Evolutionary conservation across 2,888 invertebrate species (phyloP).

Genomic region (Maniola hyperantus): DNA sequence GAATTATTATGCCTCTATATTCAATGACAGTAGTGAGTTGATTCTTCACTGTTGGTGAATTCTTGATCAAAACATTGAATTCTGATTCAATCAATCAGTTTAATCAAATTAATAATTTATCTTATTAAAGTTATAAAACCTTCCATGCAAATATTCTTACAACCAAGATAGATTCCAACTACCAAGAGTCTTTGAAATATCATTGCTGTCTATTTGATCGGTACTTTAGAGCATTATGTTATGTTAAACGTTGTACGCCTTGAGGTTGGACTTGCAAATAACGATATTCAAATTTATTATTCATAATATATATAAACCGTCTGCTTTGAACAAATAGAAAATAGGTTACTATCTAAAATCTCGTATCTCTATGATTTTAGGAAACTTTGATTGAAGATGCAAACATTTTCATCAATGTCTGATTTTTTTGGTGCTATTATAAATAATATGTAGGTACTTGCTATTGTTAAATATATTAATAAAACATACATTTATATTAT

Average conservation of each 20-base stretch:
- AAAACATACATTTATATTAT: slow-evolving; percentile 1
- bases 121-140: neutral
- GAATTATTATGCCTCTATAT: no score
- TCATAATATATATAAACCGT: neutral
- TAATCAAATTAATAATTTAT: no score
- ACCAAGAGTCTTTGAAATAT: slow-evolving; percentile 14
- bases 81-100: no score
- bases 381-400: no score
- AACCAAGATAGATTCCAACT: slow-evolving; percentile 17
- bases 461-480: no score
- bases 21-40: no score
- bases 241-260: slow-evolving; percentile 14
- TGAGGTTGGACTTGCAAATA: slow-evolving; percentile 6
- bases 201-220: slow-evolving; percentile 8
- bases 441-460: neutral
- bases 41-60: no score
- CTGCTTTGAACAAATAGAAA: slow-evolving; percentile 2
- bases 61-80: no score
- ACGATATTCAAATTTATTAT: slow-evolving; percentile 21
- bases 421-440: neutral
- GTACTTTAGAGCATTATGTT: slow-evolving; percentile 12
- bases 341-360: neutral
- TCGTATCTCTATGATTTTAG: slow-evolving; percentile 4
- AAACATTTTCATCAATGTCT: neutral
- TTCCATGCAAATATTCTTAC: slow-evolving; percentile 14